Conservation (phyloP, 2,797 vertebrate genomes). For the Spondyliosoma cantharus region DNA sequence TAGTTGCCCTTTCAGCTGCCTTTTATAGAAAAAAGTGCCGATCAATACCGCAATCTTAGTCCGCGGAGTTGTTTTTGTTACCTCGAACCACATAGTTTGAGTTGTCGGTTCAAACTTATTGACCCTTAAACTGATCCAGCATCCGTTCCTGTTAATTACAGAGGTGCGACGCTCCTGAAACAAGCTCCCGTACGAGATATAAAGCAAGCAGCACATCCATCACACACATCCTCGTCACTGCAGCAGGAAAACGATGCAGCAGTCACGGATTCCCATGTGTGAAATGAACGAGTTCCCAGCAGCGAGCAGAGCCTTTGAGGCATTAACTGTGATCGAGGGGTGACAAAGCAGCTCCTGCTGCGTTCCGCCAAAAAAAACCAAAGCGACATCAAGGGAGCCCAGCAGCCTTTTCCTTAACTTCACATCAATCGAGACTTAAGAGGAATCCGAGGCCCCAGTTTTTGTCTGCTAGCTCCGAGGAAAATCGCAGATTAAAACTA, state of each 20-base stretch:
- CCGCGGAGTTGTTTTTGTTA: not conserved
- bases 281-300: constrained; percentile 4
- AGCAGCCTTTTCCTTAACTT: constrained; percentile 21
- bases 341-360: constrained; percentile 25
- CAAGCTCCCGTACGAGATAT: not conserved
- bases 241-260: constrained; percentile 19
- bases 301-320: constrained; percentile 17
- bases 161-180: not conserved
- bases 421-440: constrained; percentile 44
- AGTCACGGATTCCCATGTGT: not conserved
- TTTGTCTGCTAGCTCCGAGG: constrained; percentile 5
- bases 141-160: not conserved
- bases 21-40: too few species aligned
- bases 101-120: not conserved
- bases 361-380: not conserved
- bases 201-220: not conserved
- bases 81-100: not conserved
- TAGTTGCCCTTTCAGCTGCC: not conserved
- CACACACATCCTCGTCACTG: not conserved
- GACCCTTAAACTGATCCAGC: not conserved
- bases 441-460: constrained; percentile 27
- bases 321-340: not conserved
- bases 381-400: constrained; percentile 9
- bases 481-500: constrained; percentile 56
- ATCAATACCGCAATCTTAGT: not conserved